Conservation (phyloP, 2,113 vertebrate species). For the Ancistrus triradiatus region DNA sequence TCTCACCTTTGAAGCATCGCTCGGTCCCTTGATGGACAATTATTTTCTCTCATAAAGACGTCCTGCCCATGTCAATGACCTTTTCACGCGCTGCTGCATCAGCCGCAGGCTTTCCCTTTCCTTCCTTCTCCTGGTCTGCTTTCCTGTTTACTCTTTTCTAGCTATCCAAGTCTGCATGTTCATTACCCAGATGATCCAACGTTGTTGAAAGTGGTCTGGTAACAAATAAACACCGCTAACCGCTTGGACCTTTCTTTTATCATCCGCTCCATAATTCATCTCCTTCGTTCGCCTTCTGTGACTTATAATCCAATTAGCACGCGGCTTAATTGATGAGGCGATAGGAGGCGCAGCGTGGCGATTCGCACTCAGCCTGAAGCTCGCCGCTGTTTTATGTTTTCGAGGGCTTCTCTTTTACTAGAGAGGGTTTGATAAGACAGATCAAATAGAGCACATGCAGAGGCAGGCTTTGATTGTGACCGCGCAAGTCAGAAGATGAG, state of each 20-base stretch:
- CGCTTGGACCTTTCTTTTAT: slow-evolving; percentile 23
- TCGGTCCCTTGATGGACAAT: slow-evolving; percentile 42
- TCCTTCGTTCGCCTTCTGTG: slow-evolving; percentile 35
- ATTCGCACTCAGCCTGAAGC: slow-evolving; percentile 5
- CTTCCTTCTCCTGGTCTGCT: neutral
- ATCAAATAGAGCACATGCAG: slow-evolving; percentile 22
- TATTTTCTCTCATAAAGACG: slow-evolving; percentile 47
- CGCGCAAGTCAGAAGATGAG: slow-evolving; percentile 11
- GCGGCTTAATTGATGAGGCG: slow-evolving; percentile 31
- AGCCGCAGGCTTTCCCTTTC: slow-evolving; percentile 1
- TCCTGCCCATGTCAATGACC: slow-evolving; percentile 34
- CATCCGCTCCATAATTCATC: slow-evolving; percentile 27
- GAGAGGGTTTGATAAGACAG: slow-evolving; percentile 36
- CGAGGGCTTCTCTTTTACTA: neutral
- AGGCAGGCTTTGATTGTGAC: slow-evolving; percentile 26
- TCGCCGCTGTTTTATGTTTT: slow-evolving; percentile 1
- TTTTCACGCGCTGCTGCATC: slow-evolving; percentile 1
- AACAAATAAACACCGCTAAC: slow-evolving; percentile 16
- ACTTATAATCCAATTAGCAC: slow-evolving; percentile 41
- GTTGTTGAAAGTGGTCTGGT: slow-evolving; percentile 21
- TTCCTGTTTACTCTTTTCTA: neutral
- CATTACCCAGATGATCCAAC: slow-evolving; percentile 13
- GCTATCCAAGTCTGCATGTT: slow-evolving; percentile 2
- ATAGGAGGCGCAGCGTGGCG: neutral
- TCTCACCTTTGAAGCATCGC: slow-evolving; percentile 41